These are phyloP conservation scores for Passerculus sandwichensis DNA, from an alignment of 2,797 vertebrate genomes.

Conservation along the genomic window DNA sequence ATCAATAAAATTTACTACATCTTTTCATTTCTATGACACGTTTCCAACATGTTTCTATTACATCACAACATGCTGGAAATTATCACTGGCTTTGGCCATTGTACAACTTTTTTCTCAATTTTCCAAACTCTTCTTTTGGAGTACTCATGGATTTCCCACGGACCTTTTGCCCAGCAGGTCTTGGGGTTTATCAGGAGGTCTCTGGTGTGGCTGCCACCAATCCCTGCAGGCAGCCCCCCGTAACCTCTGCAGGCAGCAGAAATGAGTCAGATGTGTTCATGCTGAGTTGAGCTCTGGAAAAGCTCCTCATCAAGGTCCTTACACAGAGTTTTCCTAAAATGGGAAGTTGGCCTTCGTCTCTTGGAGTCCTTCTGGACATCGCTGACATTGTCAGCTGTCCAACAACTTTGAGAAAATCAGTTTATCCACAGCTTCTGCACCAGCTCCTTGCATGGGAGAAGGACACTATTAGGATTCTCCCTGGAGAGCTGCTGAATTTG, in stretches of 20 bases:
- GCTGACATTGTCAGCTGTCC: background rate
- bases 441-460: background rate
- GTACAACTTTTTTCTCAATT: background rate
- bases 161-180: background rate
- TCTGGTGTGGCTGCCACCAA: background rate
- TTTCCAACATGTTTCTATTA: no score
- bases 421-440: background rate
- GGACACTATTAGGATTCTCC: background rate
- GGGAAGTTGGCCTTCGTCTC: background rate
- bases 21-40: background rate
- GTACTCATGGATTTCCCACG: rapidly evolving
- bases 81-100: background rate
- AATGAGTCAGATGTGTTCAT: rapidly evolving
- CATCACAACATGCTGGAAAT: background rate
- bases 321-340: background rate
- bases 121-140: background rate
- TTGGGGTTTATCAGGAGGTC: background rate
- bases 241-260: background rate
- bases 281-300: background rate
- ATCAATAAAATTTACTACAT: background rate
- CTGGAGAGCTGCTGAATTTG: background rate
- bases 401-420: background rate
- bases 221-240: background rate
- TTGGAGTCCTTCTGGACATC: background rate
- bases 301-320: background rate